Base-by-base conservation (phyloP, 1,140 invertebrate genomes). In the Argopecten irradians region DNA sequence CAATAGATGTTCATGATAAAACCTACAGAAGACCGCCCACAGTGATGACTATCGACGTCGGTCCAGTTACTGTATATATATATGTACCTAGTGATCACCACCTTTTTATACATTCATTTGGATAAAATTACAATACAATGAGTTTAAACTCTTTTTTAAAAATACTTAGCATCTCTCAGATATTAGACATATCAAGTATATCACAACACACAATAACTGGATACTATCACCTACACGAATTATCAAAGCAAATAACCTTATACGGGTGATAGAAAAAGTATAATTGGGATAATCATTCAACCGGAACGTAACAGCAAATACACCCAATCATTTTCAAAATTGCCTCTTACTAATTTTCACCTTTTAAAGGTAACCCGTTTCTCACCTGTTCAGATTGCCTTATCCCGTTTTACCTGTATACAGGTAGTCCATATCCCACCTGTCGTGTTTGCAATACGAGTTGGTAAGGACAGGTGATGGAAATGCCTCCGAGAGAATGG, bases 311-410 rank as follows among this genome's bases (percentile, higher is more conserved):
- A 71, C 55, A n/a, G 55, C n/a, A 71, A 28, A 71, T 71, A 71
- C n/a, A 71, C 55, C 55, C 55, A 71, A 71, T 71, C 55, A 71
- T n/a, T 71, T 71, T 28, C 28, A 28, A 71, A 71, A 71, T 71
- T 71, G 55, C 55, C 55, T 71, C 19, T n/a, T 28, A 7, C 55
- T n/a, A 71, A 71, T 71, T 71, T 28, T 71, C 55, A n/a, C 55
- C n/a, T 71, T 71, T 71, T 71, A 28, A 71, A 71, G 55, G 55
- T 71, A 71, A n/a, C 55, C 28, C 55, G 55, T 71, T 71, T 71
- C 55, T 71, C 55, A 71, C 55, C 55, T 71, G 55, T 71, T 71
- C 14, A 2, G 16, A 71, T 71, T 28, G n/a, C 55, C n/a, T 71
- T n/a, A 71, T 71, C 22, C 55, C 55, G 55, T 71, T 71, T 71